phyloP scores from a whole-genome alignment of 2,888 invertebrate species.

The Erebia epiphron region DNA sequence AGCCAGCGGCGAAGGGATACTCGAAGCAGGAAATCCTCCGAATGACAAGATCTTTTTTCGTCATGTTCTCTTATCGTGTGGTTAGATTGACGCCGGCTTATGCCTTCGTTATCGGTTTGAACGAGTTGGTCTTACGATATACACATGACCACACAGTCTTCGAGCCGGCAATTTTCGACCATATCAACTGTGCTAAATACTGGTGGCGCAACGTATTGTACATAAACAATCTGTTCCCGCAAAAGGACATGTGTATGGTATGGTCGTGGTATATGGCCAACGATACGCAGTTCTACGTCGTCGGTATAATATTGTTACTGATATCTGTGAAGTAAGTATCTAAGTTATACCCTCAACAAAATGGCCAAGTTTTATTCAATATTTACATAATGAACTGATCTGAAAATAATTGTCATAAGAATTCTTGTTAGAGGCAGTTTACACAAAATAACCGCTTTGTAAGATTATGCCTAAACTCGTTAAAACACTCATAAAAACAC shows the following conservation, averaged over 20 bases:
- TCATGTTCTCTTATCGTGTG: constrained; percentile 81
- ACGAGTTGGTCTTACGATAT: constrained; percentile 88
- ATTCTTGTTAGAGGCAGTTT: constrained; percentile 10
- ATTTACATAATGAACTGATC: no score
- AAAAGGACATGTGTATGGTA: constrained; percentile 90
- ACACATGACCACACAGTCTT: constrained; percentile 88
- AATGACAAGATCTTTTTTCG: constrained; percentile 74
- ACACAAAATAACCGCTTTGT: constrained; percentile 13
- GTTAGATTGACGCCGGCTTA: constrained; percentile 92
- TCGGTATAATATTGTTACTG: constrained; percentile 85
- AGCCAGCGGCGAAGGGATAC: constrained; percentile 62
- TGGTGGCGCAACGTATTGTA: constrained; percentile 95
- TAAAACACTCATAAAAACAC: constrained; percentile 21
- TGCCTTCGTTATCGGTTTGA: constrained; percentile 89
- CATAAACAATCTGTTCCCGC: constrained; percentile 90
- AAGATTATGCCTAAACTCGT: constrained; percentile 13
- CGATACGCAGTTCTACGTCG: constrained; percentile 89
- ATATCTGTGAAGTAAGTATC: constrained; percentile 86
- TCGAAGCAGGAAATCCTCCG: constrained; percentile 62
- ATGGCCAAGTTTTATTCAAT: no score
- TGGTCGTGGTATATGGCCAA: constrained; percentile 94
- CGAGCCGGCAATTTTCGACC: constrained; percentile 87
- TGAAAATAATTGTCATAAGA: not conserved
- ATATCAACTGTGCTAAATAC: constrained; percentile 87
- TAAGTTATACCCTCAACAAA: not conserved